A percentile compares a stretch with the other conserved stretches of the same genome.
Evolutionary conservation across 2,113 vertebrate genomes (phyloP).

Genomic region (Paedocypris sp.): DNA sequence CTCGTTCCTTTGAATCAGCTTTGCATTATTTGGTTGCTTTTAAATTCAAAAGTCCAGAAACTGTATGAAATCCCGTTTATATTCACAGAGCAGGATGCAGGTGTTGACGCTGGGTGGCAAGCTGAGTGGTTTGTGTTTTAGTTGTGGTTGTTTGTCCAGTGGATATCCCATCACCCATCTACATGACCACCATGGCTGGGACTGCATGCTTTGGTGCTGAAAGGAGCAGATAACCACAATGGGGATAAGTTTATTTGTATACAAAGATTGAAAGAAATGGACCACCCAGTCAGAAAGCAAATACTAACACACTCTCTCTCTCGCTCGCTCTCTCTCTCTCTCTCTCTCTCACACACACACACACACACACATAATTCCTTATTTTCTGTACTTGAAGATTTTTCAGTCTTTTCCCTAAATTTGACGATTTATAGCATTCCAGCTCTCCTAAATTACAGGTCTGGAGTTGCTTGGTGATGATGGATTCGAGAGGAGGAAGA

Average conservation of each 20-base stretch:
- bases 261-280: conserved; percentile 50
- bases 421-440: conserved; percentile 66
- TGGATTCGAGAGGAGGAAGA: conserved; percentile 47
- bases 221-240: conserved; percentile 56
- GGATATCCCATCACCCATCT: conserved; percentile 2
- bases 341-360: background rate
- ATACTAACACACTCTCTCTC: conserved; percentile 43
- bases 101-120: background rate
- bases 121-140: background rate
- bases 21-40: too few relatives aligned
- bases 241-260: conserved; percentile 71
- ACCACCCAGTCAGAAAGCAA: conserved; percentile 67
- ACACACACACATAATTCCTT: conserved; percentile 22
- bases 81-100: too few relatives aligned
- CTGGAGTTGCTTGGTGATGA: conserved; percentile 56
- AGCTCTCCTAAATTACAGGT: conserved; percentile 68
- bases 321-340: background rate
- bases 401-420: conserved; percentile 43
- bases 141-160: conserved; percentile 20
- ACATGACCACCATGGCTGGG: conserved; percentile 31
- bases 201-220: conserved; percentile 29
- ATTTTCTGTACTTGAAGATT: conserved; percentile 30
- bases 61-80: too few relatives aligned
- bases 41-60: too few relatives aligned
- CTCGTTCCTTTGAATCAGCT: too few relatives aligned